Evolutionary conservation across 2,888 invertebrate species (phyloP), one percentile per base, ranked within the genome.

Genomic region (Dexiosoma caninum): DNA sequence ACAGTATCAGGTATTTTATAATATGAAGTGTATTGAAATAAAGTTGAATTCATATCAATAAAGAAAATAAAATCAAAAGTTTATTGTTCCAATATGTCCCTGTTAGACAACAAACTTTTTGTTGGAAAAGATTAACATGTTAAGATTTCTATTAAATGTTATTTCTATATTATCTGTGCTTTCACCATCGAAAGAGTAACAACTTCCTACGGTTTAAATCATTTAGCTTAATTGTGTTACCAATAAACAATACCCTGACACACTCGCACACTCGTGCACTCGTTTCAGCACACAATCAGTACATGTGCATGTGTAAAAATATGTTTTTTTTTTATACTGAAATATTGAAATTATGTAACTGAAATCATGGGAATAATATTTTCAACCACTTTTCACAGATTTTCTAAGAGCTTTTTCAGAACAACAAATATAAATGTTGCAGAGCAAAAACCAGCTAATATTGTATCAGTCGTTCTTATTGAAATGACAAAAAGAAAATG

Each of bases 361-460:
- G 6, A 5, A 37, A 69, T 69, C 60, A 76, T 76, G 69, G 60
- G 76, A 76, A 76, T 23, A 55, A 62, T 76, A 46, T 19, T 2
- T 66, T 30, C 66, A 66, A 74, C 57, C 40, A 66, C 66, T 74
- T 74, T 66, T 64, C 55, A 46, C 46, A 46, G 64, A 74, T 64
- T 72, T 53, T 60, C 49, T 32, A 35, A 16, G 6, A 60, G 71
- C 71, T 71, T 71, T n/a, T n/a, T 71, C 10, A 30, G 57, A 57
- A 21, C 66, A 57, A 51, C 21, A 51, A 23, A 59, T 40, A 5
- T 40, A 21, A 21, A n/a, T n/a, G n/a, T n/a, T n/a, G 0, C 35
- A 44, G 37, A 49, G 42, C 53, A 30, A 53, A 67, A 62, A 51
- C 32, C 71, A 75, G 40, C 21, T 49, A 32, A 66, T 49, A n/a